These are phyloP conservation scores for Chloroceryle aenea DNA, from an alignment of 2,113 vertebrate genomes.

Conservation along the genomic window DNA sequence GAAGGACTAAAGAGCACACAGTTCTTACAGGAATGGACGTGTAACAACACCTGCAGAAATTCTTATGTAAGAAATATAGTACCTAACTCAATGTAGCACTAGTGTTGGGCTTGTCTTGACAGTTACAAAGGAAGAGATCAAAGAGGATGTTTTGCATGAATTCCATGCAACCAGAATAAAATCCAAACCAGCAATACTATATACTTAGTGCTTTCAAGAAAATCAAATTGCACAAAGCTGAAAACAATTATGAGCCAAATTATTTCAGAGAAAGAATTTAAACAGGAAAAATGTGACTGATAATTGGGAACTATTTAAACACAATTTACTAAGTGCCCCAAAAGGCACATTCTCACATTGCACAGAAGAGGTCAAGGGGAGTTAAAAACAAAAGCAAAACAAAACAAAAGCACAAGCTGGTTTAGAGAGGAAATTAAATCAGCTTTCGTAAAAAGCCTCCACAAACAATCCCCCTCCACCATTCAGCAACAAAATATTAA, in stretches of 20 bases:
- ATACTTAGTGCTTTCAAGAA: slow-evolving; percentile 16
- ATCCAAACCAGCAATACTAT: not conserved
- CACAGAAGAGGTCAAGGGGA: slow-evolving; percentile 47
- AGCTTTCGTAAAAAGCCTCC: slow-evolving; percentile 36
- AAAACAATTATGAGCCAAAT: slow-evolving; percentile 45
- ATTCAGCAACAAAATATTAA: slow-evolving; percentile 40
- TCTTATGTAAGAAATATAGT: not conserved
- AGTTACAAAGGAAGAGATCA: not conserved
- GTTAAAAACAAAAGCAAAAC: slow-evolving; percentile 40
- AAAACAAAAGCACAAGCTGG: slow-evolving; percentile 6
- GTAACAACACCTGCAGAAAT: not conserved
- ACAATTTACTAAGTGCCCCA: slow-evolving; percentile 16
- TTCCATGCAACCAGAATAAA: not conserved
- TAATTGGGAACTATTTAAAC: slow-evolving; percentile 47
- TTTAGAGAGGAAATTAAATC: slow-evolving; percentile 54
- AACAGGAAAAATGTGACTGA: slow-evolving; percentile 54
- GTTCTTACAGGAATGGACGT: not conserved
- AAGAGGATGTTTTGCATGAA: not conserved
- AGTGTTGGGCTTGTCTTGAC: not conserved
- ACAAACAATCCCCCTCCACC: slow-evolving; percentile 3
- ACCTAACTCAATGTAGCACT: not conserved
- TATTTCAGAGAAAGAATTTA: slow-evolving; percentile 49
- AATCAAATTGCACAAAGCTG: slow-evolving; percentile 30
- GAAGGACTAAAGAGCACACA: not conserved
- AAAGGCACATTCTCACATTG: slow-evolving; percentile 36